These are phyloP conservation scores for Zophobas morio DNA, from an alignment of 1,140 invertebrate species.

Conservation along the genomic window DNA sequence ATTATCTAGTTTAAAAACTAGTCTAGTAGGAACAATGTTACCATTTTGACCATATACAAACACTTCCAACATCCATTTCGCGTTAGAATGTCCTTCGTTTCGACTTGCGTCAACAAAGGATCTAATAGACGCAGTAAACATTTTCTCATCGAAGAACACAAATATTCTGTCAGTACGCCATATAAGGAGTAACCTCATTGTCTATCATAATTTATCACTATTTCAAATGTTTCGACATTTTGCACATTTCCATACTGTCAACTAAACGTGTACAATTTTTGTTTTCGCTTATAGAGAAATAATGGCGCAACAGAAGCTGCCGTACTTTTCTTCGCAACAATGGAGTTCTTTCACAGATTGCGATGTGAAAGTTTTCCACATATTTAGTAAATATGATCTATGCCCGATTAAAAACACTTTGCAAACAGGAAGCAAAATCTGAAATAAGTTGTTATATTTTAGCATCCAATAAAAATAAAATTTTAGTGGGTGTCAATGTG, in stretches of 20 bases:
- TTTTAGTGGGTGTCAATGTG: constrained; percentile 23
- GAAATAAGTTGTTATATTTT: constrained; percentile 9
- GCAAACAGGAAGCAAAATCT: not conserved
- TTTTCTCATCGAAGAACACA: constrained; percentile 32
- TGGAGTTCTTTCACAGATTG: not conserved
- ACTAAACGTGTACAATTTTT: not conserved
- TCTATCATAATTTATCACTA: constrained; percentile 26
- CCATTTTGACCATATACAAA: constrained; percentile 19
- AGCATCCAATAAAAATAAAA: constrained; percentile 2
- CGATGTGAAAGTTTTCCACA: not conserved
- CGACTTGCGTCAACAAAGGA: constrained; percentile 18
- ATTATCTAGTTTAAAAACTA: constrained; percentile 33
- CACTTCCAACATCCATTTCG: constrained; percentile 18
- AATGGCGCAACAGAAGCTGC: not conserved
- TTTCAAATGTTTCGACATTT: constrained; percentile 16
- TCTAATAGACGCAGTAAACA: constrained; percentile 34
- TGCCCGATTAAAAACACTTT: too few relatives aligned
- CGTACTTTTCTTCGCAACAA: constrained; percentile 7
- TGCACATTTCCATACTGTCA: not conserved
- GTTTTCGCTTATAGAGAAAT: not conserved
- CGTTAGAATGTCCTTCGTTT: constrained; percentile 25
- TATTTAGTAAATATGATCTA: not conserved
- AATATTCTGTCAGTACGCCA: constrained; percentile 11
- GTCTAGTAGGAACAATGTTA: constrained; percentile 24
- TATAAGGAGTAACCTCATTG: constrained; percentile 28